phyloP scores from a whole-genome alignment of 2,797 vertebrate species.

The Florisuga fusca region DNA sequence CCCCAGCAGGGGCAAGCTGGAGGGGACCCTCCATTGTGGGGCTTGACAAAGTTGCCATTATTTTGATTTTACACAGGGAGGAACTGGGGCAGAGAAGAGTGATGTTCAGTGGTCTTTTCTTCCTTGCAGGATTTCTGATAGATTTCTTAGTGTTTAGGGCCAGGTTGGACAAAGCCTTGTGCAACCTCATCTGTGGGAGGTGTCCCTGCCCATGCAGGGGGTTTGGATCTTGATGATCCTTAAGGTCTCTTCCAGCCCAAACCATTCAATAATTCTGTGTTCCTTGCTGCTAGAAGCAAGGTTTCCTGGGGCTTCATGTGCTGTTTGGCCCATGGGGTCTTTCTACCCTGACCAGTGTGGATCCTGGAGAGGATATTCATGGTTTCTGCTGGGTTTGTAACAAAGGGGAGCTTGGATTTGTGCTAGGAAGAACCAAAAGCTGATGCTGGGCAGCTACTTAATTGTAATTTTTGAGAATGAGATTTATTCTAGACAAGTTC shows the following conservation, averaged over 20 bases:
- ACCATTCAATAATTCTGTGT: no score
- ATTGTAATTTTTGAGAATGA: background rate
- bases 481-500: background rate
- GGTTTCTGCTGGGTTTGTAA: background rate
- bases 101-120: no score
- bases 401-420: background rate
- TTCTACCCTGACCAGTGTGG: background rate
- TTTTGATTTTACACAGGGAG: background rate
- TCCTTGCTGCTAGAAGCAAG: background rate
- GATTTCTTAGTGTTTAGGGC: no score
- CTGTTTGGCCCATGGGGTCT: background rate
- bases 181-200: no score
- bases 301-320: background rate
- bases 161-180: no score
- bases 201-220: no score
- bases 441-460: background rate
- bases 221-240: no score
- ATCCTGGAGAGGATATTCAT: background rate
- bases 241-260: no score
- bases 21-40: fast-evolving
- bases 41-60: fast-evolving
- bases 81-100: background rate
- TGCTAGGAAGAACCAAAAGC: background rate
- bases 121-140: no score
- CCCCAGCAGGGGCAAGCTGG: background rate